These are phyloP conservation scores for Anas acuta DNA, from an alignment of 2,797 vertebrate genomes.

Conservation along the genomic window DNA sequence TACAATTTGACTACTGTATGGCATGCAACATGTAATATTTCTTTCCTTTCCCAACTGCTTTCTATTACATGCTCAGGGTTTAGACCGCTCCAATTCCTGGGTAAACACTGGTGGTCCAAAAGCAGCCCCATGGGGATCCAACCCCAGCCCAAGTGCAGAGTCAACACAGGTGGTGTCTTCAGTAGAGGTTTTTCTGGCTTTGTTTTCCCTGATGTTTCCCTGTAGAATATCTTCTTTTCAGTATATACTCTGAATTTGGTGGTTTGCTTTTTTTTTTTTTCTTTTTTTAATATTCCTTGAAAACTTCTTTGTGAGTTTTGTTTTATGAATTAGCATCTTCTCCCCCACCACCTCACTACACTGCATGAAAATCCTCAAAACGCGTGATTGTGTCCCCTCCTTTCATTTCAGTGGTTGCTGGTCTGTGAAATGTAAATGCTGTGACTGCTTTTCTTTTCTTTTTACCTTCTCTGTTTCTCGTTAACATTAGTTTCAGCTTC, in stretches of 20 bases:
- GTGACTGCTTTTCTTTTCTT: slow-evolving; percentile 47
- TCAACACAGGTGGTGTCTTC: slow-evolving; percentile 96
- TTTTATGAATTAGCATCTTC: slow-evolving; percentile 53
- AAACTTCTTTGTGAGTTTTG: slow-evolving; percentile 48
- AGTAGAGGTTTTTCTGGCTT: slow-evolving; percentile 76
- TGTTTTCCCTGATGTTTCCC: slow-evolving; percentile 69
- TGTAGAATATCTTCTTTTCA: slow-evolving; percentile 67
- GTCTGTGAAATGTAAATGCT: slow-evolving; percentile 64
- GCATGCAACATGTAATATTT: slow-evolving; percentile 83
- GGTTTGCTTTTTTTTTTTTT: slow-evolving; percentile 33
- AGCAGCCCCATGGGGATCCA: slow-evolving; percentile 98
- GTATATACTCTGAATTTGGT: slow-evolving; percentile 67
- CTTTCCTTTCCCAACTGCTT: slow-evolving; percentile 88
- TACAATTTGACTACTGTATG: slow-evolving; percentile 71
- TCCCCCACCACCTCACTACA: not conserved
- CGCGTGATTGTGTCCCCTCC: slow-evolving; percentile 11
- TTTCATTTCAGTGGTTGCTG: slow-evolving; percentile 70
- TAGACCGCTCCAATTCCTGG: slow-evolving; percentile 99
- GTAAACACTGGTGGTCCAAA: slow-evolving; percentile 99
- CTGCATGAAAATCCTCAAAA: slow-evolving; percentile 75
- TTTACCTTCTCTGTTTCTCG: not conserved
- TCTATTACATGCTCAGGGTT: slow-evolving; percentile 89
- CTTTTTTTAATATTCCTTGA: slow-evolving; percentile 30
- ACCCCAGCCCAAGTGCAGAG: slow-evolving; percentile 96
- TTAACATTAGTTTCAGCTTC: slow-evolving; percentile 48